Evolutionary conservation across 1,140 invertebrate species (phyloP).

Genomic region (Solenopsis fugax): DNA sequence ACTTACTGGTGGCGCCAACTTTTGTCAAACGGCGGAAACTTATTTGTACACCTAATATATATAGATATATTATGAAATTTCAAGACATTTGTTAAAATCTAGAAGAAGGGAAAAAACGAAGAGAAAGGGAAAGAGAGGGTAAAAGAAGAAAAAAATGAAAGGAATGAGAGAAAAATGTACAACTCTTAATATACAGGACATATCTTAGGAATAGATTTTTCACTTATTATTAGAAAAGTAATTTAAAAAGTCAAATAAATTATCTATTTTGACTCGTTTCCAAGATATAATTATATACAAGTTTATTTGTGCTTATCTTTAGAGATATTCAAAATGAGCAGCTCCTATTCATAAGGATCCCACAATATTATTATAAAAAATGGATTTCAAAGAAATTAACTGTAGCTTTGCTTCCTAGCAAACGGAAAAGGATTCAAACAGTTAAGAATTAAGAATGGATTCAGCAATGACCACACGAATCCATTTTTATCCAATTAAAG

Average conservation of each 20-base stretch:
- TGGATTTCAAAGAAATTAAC: too few relatives aligned
- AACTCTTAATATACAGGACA: slow-evolving; percentile 20
- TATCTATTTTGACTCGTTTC: neutral
- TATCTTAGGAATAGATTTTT: neutral
- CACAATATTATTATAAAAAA: too few relatives aligned
- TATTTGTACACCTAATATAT: too few relatives aligned
- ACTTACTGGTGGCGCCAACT: too few relatives aligned
- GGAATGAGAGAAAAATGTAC: slow-evolving; percentile 1
- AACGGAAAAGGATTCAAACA: too few relatives aligned
- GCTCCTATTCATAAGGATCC: neutral
- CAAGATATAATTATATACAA: neutral
- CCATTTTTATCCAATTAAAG: too few relatives aligned
- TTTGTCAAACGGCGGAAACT: too few relatives aligned
- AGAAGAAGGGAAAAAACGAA: neutral
- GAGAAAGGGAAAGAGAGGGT: neutral
- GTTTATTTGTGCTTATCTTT: neutral
- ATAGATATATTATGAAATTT: slow-evolving; percentile 38
- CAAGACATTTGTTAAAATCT: slow-evolving; percentile 49
- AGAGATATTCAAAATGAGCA: neutral
- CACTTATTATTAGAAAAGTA: neutral
- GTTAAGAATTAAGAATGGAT: too few relatives aligned
- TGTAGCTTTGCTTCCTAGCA: too few relatives aligned
- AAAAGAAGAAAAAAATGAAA: neutral
- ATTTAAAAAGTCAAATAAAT: neutral
- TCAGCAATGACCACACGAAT: too few relatives aligned